Evolutionary conservation across 2,113 vertebrate genomes (phyloP).

Genomic region (Pteruthius melanotis): DNA sequence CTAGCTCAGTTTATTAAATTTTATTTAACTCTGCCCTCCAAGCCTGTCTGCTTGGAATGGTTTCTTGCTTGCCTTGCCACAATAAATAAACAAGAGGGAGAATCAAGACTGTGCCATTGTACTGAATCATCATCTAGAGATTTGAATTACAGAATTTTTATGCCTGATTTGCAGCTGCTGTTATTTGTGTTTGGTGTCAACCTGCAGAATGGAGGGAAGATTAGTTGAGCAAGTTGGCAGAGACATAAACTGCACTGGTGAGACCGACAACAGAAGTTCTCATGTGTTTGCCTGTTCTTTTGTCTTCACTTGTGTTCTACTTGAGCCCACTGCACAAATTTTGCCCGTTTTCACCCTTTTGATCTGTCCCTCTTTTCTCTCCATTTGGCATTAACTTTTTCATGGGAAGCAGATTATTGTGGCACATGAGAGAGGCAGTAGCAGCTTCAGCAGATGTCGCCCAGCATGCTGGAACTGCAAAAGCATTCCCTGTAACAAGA

Average conservation of each 20-base stretch:
- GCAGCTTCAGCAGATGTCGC: conserved; percentile 31
- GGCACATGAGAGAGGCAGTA: not conserved
- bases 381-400: not conserved
- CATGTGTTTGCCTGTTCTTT: not conserved
- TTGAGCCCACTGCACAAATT: not conserved
- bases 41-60: not conserved
- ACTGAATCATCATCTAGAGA: conserved; percentile 13
- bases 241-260: not conserved
- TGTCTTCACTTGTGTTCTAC: not conserved
- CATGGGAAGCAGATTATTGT: not conserved
- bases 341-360: not conserved
- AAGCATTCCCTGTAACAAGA: not conserved
- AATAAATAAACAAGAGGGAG: not conserved
- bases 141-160: conserved; percentile 27
- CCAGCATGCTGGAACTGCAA: not conserved
- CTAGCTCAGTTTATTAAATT: conserved; percentile 23
- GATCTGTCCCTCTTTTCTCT: not conserved
- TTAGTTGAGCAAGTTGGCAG: conserved; percentile 28
- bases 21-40: not conserved
- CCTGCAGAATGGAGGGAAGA: conserved; percentile 11
- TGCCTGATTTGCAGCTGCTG: conserved; percentile 22
- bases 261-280: not conserved
- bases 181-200: conserved; percentile 18
- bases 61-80: not conserved
- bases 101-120: not conserved